These are phyloP conservation scores for Epinotia nisella DNA, from an alignment of 2,888 invertebrate genomes.

Conservation along the genomic window DNA sequence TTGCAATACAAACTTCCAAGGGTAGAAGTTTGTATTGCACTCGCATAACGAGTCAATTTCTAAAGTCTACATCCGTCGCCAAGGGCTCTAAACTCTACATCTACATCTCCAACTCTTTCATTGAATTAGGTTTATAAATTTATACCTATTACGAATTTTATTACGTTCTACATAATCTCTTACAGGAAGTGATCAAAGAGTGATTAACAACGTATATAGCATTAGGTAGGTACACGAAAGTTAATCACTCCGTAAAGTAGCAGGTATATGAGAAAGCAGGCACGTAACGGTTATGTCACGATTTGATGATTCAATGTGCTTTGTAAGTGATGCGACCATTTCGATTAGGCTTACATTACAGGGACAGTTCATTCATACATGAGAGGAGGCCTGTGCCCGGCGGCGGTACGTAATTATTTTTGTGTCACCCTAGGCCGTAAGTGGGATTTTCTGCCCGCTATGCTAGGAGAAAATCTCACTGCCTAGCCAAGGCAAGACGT, in stretches of 20 bases:
- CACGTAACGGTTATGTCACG: slow-evolving; percentile 2
- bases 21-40: not conserved
- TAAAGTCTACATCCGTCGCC: not conserved
- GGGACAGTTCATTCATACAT: too few relatives aligned
- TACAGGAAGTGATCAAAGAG: not conserved
- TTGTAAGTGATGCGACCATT: slow-evolving; percentile 1
- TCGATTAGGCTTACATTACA: not conserved
- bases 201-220: slow-evolving; percentile 19
- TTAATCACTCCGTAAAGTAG: slow-evolving; percentile 3
- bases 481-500: too few relatives aligned
- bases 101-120: not conserved
- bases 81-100: too few relatives aligned
- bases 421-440: too few relatives aligned
- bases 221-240: slow-evolving; percentile 4
- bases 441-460: too few relatives aligned
- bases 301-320: too few relatives aligned
- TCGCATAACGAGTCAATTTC: too few relatives aligned
- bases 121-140: not conserved
- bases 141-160: not conserved
- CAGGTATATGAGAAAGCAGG: slow-evolving; percentile 8
- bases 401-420: too few relatives aligned
- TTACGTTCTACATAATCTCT: slow-evolving; percentile 2
- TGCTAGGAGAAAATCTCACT: too few relatives aligned
- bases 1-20: not conserved
- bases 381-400: too few relatives aligned